phyloP scores from a whole-genome alignment of 2,888 invertebrate genomes.

The Scrobipalpa atriplicella region DNA sequence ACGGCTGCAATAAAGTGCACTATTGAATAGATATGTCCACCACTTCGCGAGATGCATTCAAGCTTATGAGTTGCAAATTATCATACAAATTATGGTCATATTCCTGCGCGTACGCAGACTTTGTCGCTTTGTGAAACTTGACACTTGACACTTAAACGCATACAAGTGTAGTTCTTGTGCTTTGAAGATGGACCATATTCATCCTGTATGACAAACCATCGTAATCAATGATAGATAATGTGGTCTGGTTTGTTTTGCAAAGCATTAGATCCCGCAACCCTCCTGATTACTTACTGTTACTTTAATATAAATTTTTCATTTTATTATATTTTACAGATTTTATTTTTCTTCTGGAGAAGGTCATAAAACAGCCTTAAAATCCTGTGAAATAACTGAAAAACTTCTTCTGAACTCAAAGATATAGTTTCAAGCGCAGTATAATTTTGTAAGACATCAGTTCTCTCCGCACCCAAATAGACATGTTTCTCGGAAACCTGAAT shows the following conservation, averaged over 20 bases:
- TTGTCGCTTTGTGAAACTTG: neutral
- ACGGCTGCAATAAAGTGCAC: neutral
- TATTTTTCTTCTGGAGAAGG: too few relatives aligned
- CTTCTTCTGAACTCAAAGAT: neutral
- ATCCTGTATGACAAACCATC: too few relatives aligned
- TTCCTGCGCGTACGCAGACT: neutral
- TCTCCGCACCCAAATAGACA: neutral
- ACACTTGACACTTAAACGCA: neutral
- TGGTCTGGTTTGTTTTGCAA: too few relatives aligned
- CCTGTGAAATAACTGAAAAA: too few relatives aligned
- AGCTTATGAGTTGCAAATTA: conserved; percentile 5
- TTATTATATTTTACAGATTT: too few relatives aligned
- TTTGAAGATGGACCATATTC: neutral
- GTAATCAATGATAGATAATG: too few relatives aligned
- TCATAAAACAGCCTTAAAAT: too few relatives aligned
- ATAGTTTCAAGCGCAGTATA: neutral
- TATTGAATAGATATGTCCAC: neutral
- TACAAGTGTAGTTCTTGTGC: neutral
- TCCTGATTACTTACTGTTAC: too few relatives aligned
- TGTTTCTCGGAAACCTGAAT: conserved; percentile 1
- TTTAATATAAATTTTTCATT: too few relatives aligned
- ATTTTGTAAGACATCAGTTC: neutral
- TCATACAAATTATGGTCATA: conserved; percentile 4
- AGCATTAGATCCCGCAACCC: too few relatives aligned
- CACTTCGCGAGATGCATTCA: conserved; percentile 1